phyloP scores from a whole-genome alignment of 2,113 vertebrate genomes.

The Scomber scombrus region DNA sequence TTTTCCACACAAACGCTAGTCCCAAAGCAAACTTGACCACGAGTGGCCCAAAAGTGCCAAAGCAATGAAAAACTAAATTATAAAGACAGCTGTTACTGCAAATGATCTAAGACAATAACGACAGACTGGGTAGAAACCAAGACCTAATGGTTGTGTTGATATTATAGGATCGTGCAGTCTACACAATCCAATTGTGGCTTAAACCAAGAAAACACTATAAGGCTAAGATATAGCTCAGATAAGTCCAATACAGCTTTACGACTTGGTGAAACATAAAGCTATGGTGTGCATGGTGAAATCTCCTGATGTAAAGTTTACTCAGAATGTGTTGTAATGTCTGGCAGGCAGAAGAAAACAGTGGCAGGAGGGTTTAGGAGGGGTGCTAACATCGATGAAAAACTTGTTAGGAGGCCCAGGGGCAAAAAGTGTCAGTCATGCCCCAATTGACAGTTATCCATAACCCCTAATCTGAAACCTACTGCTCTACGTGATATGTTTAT shows the following conservation, averaged over 20 bases:
- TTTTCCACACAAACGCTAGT: conserved; percentile 51
- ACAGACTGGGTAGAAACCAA: conserved; percentile 56
- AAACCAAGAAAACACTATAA: conserved; percentile 55
- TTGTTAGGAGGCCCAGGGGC: neutral
- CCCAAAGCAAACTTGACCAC: conserved; percentile 72
- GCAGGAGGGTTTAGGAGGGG: neutral
- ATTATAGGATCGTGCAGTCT: conserved; percentile 51
- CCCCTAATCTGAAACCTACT: neutral
- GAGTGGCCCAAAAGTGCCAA: conserved; percentile 63
- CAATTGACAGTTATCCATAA: neutral
- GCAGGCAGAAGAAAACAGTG: conserved; percentile 11
- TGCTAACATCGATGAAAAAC: conserved; percentile 17
- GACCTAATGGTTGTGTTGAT: conserved; percentile 62
- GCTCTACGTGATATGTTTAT: neutral
- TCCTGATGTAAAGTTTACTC: conserved; percentile 1
- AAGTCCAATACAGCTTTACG: conserved; percentile 28
- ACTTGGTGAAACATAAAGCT: conserved; percentile 14
- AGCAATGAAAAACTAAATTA: conserved; percentile 72
- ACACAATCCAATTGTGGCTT: conserved; percentile 69
- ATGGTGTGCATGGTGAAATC: neutral
- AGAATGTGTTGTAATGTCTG: conserved; percentile 4
- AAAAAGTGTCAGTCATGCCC: neutral
- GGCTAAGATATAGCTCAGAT: conserved; percentile 40
- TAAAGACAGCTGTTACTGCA: conserved; percentile 78
- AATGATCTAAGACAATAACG: conserved; percentile 72